These are phyloP conservation scores for Pan troglodytes DNA, from an alignment of 2,113 vertebrate species.

Conservation along the genomic window NHGRI_mPanTro3-v2.1_pri NC_072408.2:38426001-38426500, in stretches of 20 bases:
- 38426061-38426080: neutral
- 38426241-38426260: neutral
- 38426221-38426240: neutral
- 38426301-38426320: neutral
- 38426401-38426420: slow-evolving; percentile 34
- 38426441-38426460: neutral
- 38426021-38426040: neutral
- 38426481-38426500: neutral
- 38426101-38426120: slow-evolving; percentile 24
- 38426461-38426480: neutral
- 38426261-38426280: neutral
- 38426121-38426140: slow-evolving; percentile 59
- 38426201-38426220: neutral
- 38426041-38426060: neutral
- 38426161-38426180: neutral
- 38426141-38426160: neutral
- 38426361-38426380: neutral
- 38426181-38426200: neutral
- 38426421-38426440: neutral
- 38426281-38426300: slow-evolving; percentile 31
- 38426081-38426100: slow-evolving; percentile 75
- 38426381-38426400: neutral
- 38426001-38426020: neutral
- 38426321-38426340: neutral
- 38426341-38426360: neutral